phyloP scores from a whole-genome alignment of 2,888 invertebrate genomes.

The Laspeyria flexula region DNA sequence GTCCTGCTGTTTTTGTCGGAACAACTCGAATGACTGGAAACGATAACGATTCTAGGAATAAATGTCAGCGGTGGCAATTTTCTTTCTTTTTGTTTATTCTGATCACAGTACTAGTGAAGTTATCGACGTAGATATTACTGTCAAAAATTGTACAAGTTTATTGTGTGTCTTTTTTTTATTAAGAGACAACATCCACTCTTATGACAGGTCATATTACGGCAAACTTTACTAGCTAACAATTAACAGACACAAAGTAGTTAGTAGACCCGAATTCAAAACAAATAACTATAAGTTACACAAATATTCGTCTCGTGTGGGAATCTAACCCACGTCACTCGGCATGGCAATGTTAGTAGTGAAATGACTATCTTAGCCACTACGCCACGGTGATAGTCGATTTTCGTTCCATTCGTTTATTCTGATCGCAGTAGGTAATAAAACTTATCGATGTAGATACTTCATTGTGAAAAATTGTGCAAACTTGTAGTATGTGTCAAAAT shows the following conservation, averaged over 20 bases:
- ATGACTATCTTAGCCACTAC: too few species aligned
- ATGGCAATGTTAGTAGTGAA: too few species aligned
- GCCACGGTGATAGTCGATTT: too few species aligned
- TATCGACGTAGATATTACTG: conserved; percentile 10
- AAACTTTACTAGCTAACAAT: too few species aligned
- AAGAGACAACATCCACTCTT: too few species aligned
- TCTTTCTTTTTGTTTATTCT: conserved; percentile 21
- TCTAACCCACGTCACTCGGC: too few species aligned
- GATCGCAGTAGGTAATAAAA: neutral
- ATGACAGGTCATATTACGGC: too few species aligned
- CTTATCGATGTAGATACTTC: neutral
- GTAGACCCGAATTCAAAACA: too few species aligned
- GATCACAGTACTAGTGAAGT: neutral
- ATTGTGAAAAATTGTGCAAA: conserved; percentile 35
- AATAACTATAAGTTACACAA: too few species aligned
- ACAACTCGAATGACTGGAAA: conserved; percentile 40
- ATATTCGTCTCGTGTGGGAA: too few species aligned
- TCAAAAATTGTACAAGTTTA: conserved; percentile 37
- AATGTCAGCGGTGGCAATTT: conserved; percentile 28
- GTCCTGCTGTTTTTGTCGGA: conserved; percentile 44
- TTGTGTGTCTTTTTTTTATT: too few species aligned
- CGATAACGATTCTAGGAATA: conserved; percentile 40
- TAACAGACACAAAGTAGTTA: too few species aligned
- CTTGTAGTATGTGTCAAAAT: conserved; percentile 46
- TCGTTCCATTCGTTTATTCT: conserved; percentile 20